Evolutionary conservation across 1,140 invertebrate genomes (phyloP).

Genomic region (Drosophila ogumai): DNA sequence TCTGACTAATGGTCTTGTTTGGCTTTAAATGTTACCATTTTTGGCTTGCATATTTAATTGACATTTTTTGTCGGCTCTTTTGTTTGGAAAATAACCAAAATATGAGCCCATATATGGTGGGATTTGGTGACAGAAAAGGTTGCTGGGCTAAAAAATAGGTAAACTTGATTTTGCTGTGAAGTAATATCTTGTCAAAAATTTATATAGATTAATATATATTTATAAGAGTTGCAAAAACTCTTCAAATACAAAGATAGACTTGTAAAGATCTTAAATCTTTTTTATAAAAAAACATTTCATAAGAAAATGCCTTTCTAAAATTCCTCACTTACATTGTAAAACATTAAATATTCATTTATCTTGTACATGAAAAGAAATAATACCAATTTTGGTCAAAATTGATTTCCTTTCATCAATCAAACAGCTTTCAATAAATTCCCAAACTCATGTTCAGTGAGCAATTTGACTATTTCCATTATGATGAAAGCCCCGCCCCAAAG

Average conservation of each 20-base stretch:
- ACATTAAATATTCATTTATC: background rate
- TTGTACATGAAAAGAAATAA: background rate
- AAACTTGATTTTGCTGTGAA: background rate
- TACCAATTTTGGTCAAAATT: constrained; percentile 5
- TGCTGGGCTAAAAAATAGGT: background rate
- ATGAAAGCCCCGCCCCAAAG: constrained; percentile 19
- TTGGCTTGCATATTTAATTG: constrained; percentile 39
- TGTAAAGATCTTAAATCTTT: background rate
- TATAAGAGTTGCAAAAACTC: background rate
- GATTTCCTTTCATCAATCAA: constrained; percentile 34
- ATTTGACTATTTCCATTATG: constrained; percentile 35
- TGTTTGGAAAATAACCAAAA: constrained; percentile 23
- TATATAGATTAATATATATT: background rate
- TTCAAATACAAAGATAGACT: background rate
- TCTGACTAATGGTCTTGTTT: constrained; percentile 39
- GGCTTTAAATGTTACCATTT: constrained; percentile 51
- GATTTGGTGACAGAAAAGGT: background rate
- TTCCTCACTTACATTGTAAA: no score
- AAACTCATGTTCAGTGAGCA: constrained; percentile 36
- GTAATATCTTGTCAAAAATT: background rate
- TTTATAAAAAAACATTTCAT: background rate
- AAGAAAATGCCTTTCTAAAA: background rate
- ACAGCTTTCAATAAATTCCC: constrained; percentile 21
- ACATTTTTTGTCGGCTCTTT: constrained; percentile 20
- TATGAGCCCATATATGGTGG: constrained; percentile 5